Evolutionary conservation across 2,797 vertebrate genomes (phyloP), one percentile per base, ranked within the genome.

Genomic region (Bothrops alternatus): DNA sequence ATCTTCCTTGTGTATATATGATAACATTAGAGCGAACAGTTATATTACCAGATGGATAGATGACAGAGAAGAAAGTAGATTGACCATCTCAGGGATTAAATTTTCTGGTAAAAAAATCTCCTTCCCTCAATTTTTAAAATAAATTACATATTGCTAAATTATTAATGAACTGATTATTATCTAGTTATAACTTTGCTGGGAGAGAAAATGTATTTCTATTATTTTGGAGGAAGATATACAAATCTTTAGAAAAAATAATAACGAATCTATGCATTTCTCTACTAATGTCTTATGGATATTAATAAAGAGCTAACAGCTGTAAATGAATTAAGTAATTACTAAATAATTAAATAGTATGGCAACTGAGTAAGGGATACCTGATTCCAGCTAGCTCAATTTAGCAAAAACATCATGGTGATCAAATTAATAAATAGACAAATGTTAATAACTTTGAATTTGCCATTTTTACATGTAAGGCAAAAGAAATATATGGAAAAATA

Each of bases 321-420:
- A 47, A 93, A 0, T 65, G 14, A 92, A 92, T 37, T 11, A 86
- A 78, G 18, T 92, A 37, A 93, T 92, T 88, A 86, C 26, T 25
- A 60, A n/a, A 8, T 91, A 94, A 60, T 50, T 95, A 93, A 89
- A 95, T 91, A 73, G 26, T 60, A 53, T 26, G 53, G 56, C 0
- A 0, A 11, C 0, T 90, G 73, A 23, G 8, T 56, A 56, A 69
- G 13, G 58, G n/a, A 90, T 42, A 82, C 10, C 91, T 57, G n/a
- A 95, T 95, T 57, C 85, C 73, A 88, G 13, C 25, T 73, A 90
- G 53, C 82, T 92, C 57, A 90, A 91, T 82, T 85, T 94, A 93
- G 37, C 0, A 20, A 16, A 63, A 93, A 95, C 28, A 93, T 82
- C 47, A 50, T 50, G 89, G 0, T 0, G n/a, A 65, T 55, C 32